Percentiles rank a stretch among this genome's conserved stretches.
These are phyloP conservation scores for Eucera pruinosa DNA, from an alignment of 2,888 invertebrate genomes.

Conservation along the genomic window DNA sequence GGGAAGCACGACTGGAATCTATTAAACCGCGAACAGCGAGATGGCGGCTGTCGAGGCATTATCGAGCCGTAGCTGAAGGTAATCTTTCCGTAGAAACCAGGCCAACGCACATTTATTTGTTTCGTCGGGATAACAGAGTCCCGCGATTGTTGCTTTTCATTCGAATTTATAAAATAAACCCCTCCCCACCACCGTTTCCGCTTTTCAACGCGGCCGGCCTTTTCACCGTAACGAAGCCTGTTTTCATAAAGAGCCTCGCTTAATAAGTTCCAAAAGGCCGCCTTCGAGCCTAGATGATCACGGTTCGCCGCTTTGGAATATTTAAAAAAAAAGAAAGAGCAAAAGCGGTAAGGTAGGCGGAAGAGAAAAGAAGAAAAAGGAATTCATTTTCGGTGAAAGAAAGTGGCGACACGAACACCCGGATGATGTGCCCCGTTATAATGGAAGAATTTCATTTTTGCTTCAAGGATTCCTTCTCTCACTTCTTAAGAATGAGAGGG, in stretches of 20 bases:
- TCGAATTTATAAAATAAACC: conserved; percentile 48
- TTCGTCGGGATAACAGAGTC: conserved; percentile 28
- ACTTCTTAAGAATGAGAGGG: not conserved
- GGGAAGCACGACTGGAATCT: not conserved
- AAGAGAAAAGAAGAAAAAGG: not conserved
- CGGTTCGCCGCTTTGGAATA: conserved; percentile 31
- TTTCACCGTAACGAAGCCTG: conserved; percentile 22
- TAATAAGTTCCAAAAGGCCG: conserved; percentile 31
- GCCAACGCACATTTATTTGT: conserved; percentile 48
- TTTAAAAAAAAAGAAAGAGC: not conserved
- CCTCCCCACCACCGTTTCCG: not conserved
- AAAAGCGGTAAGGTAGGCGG: too few relatives aligned
- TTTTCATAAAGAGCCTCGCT: conserved; percentile 19
- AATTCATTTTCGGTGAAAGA: conserved; percentile 30
- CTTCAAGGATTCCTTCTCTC: conserved; percentile 9
- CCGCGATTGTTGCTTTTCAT: conserved; percentile 44
- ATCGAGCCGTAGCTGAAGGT: conserved; percentile 19
- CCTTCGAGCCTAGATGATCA: not conserved
- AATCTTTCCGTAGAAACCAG: conserved; percentile 41
- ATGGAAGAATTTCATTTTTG: conserved; percentile 14
- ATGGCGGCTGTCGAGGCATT: conserved; percentile 12
- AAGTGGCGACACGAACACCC: conserved; percentile 43
- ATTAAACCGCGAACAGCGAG: conserved; percentile 12
- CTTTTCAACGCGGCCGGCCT: conserved; percentile 3
- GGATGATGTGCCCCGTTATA: conserved; percentile 21